Conservation (phyloP, 1,140 invertebrate genomes). For the Magallana gigas region DNA sequence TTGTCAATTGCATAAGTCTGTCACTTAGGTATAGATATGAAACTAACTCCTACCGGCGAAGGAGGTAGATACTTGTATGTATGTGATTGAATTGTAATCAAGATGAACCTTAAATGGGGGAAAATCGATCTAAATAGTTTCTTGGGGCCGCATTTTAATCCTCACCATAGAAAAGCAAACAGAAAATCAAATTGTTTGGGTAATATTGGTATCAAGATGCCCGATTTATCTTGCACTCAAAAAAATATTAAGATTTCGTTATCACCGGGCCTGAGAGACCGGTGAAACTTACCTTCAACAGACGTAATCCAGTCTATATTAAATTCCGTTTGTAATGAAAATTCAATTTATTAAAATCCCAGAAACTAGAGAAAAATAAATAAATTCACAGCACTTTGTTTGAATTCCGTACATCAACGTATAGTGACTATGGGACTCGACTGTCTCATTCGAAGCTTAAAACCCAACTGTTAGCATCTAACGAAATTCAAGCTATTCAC, state of each 20-base stretch:
- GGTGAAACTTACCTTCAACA: conserved; percentile 3
- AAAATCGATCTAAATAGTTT: conserved; percentile 35
- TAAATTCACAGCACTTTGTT: conserved; percentile 23
- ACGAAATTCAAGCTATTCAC: conserved; percentile 28
- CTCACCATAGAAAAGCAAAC: conserved; percentile 21
- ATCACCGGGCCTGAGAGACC: not conserved
- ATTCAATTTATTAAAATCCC: conserved; percentile 25
- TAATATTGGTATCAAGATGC: conserved; percentile 38
- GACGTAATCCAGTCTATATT: conserved; percentile 29
- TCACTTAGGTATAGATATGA: conserved; percentile 22
- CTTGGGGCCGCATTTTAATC: conserved; percentile 30
- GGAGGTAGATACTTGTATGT: not conserved
- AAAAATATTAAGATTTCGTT: conserved; percentile 33
- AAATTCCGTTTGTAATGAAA: conserved; percentile 25
- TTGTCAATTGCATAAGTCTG: conserved; percentile 35
- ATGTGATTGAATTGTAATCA: conserved; percentile 34
- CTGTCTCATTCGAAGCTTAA: conserved; percentile 4
- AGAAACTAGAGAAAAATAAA: conserved; percentile 13
- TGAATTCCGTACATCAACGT: not conserved
- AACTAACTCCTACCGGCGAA: not conserved
- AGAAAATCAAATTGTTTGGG: conserved; percentile 36
- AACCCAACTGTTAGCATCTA: conserved; percentile 26
- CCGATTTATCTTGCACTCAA: conserved; percentile 32
- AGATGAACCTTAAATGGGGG: conserved; percentile 27
- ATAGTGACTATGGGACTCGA: not conserved